phyloP scores from a whole-genome alignment of 2,113 vertebrate species.

The Taxidea taxus region DNA sequence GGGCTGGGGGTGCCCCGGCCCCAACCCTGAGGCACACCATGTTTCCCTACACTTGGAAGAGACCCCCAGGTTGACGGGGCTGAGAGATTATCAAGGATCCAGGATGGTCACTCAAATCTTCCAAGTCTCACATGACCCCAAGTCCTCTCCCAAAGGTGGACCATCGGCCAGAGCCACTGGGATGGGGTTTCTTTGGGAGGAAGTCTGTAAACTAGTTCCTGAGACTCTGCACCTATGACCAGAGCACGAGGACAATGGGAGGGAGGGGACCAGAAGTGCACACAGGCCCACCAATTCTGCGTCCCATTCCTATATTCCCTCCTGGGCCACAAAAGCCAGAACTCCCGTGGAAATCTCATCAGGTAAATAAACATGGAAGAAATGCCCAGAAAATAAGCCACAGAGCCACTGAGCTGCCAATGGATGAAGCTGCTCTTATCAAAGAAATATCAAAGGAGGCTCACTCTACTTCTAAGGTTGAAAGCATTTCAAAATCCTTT shows the following conservation, averaged over 20 bases:
- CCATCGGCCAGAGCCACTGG: neutral
- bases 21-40: neutral
- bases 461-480: slow-evolving; percentile 17
- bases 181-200: neutral
- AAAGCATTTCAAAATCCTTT: slow-evolving; percentile 61
- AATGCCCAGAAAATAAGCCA: slow-evolving; percentile 39
- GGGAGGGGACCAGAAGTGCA: neutral
- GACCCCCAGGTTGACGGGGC: neutral
- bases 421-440: neutral
- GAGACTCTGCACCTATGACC: neutral
- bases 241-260: neutral
- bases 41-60: neutral
- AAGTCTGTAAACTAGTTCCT: neutral
- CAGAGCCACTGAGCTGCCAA: neutral
- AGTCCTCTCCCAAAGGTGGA: neutral
- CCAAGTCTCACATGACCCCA: neutral
- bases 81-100: neutral
- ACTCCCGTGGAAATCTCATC: neutral
- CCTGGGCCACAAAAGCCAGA: neutral
- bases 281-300: neutral
- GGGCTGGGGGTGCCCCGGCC: neutral
- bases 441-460: slow-evolving; percentile 35
- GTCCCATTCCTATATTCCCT: neutral
- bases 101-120: neutral
- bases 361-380: slow-evolving; percentile 13